These are phyloP conservation scores for Philopedon plagiatum DNA, from an alignment of 2,888 invertebrate genomes.

Conservation along the genomic window DNA sequence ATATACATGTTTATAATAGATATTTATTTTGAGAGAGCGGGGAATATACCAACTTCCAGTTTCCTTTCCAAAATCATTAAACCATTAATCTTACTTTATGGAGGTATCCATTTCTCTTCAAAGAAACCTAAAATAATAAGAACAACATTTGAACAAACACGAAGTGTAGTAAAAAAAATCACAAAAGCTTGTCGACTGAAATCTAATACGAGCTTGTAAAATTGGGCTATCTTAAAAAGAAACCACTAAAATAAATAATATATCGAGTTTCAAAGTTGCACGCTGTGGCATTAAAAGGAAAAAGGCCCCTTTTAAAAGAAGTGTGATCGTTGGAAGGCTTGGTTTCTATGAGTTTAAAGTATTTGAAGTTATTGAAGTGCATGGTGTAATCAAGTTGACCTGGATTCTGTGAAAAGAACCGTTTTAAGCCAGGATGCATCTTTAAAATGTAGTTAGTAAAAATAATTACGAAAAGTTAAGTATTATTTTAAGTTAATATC, in stretches of 20 bases:
- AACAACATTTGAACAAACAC: conserved; percentile 37
- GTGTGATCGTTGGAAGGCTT: neutral
- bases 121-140: conserved; percentile 27
- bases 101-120: conserved; percentile 11
- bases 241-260: conserved; percentile 32
- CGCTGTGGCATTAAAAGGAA: conserved; percentile 14
- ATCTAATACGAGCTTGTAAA: conserved; percentile 36
- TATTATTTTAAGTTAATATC: no score
- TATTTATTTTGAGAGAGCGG: no score
- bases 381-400: conserved; percentile 13
- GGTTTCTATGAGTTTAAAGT: conserved; percentile 24
- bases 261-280: conserved; percentile 36
- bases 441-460: no score
- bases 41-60: neutral
- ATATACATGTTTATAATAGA: no score
- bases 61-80: neutral
- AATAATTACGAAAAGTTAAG: no score
- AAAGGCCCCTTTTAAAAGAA: conserved; percentile 21
- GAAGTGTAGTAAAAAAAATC: conserved; percentile 26
- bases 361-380: conserved; percentile 26
- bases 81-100: neutral
- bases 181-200: conserved; percentile 30
- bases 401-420: neutral
- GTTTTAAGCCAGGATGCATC: neutral
- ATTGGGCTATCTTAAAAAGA: conserved; percentile 40